phyloP scores from a whole-genome alignment of 2,113 vertebrate species.

The Ardeotis arabs region DNA sequence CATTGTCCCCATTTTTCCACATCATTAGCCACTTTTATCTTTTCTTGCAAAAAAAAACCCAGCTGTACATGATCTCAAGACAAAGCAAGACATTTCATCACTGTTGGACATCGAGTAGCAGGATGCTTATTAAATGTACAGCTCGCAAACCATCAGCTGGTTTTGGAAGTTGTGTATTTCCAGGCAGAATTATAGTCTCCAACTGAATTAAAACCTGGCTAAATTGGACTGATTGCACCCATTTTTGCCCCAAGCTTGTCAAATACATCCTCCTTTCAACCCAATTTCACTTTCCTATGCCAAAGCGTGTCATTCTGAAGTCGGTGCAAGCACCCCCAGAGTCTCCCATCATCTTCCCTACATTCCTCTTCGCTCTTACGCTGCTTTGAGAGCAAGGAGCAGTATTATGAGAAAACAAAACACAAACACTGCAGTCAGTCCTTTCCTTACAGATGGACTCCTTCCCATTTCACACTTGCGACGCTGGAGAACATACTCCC shows the following conservation, averaged over 20 bases:
- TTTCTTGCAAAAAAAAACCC: neutral
- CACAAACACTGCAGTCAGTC: neutral
- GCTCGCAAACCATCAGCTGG: neutral
- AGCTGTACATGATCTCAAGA: neutral
- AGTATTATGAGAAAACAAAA: neutral
- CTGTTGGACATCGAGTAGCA: conserved; percentile 20
- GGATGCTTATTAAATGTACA: conserved; percentile 13
- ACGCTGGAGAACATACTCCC: neutral
- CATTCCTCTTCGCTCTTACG: neutral
- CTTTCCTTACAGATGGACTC: neutral
- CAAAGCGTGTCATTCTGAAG: neutral
- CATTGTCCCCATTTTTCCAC: neutral
- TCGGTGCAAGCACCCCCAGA: neutral
- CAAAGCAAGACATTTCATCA: conserved; percentile 3
- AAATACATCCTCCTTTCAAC: neutral
- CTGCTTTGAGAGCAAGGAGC: neutral
- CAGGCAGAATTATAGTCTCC: neutral
- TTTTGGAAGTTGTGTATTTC: neutral
- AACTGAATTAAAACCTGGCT: neutral
- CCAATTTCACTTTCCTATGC: neutral
- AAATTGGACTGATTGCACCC: neutral
- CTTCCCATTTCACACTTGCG: neutral
- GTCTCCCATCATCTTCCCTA: neutral
- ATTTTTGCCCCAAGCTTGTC: neutral
- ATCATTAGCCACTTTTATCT: conserved; percentile 2